phyloP scores from a whole-genome alignment of 2,113 vertebrate genomes.

The Natator depressus region DNA sequence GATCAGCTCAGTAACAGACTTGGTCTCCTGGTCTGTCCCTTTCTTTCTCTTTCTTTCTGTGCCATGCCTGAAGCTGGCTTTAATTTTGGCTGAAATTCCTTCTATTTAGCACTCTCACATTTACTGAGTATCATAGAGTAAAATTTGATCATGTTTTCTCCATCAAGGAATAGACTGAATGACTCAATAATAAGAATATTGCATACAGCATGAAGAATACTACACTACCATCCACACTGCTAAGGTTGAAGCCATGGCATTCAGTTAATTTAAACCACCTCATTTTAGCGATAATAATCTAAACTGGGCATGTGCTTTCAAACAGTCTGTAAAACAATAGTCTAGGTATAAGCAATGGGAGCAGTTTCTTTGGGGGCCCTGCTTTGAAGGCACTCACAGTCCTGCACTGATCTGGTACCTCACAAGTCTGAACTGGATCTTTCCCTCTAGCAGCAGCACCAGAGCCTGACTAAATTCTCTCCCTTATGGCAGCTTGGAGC shows the following conservation, averaged over 20 bases:
- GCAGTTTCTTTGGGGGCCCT: fast-evolving
- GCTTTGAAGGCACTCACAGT: conserved; percentile 22
- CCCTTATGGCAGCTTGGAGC: background rate
- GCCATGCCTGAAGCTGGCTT: background rate
- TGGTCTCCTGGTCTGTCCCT: background rate
- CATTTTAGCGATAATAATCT: background rate
- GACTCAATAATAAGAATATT: background rate
- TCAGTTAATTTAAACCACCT: background rate
- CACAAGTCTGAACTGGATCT: background rate
- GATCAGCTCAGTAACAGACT: conserved; percentile 44
- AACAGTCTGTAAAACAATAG: fast-evolving
- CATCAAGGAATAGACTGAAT: background rate
- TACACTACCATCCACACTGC: background rate
- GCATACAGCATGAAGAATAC: background rate
- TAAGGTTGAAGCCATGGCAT: fast-evolving
- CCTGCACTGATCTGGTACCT: background rate
- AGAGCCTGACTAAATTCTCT: background rate
- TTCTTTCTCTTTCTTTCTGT: conserved; percentile 9
- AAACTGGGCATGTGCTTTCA: background rate
- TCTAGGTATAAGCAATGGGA: background rate
- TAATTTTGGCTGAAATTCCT: conserved; percentile 26
- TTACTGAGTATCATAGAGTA: conserved; percentile 5
- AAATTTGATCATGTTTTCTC: conserved; percentile 9
- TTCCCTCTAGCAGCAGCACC: conserved; percentile 4
- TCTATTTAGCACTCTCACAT: conserved; percentile 38